Conservation (phyloP, 2,113 vertebrate genomes). For the Gadus chalcogrammus region DNA sequence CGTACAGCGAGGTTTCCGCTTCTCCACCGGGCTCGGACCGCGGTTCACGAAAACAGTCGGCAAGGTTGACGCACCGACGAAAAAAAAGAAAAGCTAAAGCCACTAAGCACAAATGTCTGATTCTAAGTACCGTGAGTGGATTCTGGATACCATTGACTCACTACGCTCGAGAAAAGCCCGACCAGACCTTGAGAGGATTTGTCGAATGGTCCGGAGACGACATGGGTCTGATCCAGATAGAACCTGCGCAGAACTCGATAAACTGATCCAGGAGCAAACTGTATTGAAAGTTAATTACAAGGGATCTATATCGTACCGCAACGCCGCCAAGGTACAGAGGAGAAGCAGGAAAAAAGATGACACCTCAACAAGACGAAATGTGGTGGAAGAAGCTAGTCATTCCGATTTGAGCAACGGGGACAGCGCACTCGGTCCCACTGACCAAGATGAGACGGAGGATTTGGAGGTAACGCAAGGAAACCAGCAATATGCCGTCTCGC, state of each 20-base stretch:
- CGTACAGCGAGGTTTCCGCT: conserved; percentile 76
- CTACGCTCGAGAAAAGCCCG: conserved; percentile 89
- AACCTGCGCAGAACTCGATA: conserved; percentile 87
- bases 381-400: conserved; percentile 70
- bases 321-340: conserved; percentile 83
- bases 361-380: conserved; percentile 62
- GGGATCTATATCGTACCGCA: conserved; percentile 88
- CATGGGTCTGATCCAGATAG: conserved; percentile 87
- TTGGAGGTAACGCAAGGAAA: conserved; percentile 58
- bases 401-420: conserved; percentile 75
- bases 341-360: conserved; percentile 78
- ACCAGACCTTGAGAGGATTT: conserved; percentile 90
- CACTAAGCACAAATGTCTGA: conserved; percentile 71
- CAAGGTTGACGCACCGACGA: conserved; percentile 67
- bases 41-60: conserved; percentile 72
- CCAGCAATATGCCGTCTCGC: conserved; percentile 24
- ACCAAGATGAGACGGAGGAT: conserved; percentile 63
- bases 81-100: conserved; percentile 31
- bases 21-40: conserved; percentile 76
- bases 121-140: conserved; percentile 85
- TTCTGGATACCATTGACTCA: conserved; percentile 90
- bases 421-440: conserved; percentile 69
- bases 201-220: conserved; percentile 88
- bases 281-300: conserved; percentile 92
- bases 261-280: conserved; percentile 86